Evolutionary conservation across 2,113 vertebrate genomes (phyloP), one percentile per base, ranked within the genome.

Genomic region (Typhlomys cinereus): DNA sequence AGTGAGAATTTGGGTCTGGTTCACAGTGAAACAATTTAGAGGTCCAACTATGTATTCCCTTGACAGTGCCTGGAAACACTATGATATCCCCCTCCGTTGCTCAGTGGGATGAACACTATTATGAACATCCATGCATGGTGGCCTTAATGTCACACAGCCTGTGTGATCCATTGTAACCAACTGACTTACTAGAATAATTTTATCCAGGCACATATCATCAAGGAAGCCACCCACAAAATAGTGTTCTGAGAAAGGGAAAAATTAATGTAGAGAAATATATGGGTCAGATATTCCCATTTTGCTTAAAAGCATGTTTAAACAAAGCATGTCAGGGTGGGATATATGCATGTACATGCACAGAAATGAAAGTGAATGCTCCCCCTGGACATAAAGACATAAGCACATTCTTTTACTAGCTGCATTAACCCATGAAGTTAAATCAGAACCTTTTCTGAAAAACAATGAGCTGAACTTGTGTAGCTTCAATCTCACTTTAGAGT

Each of bases 301-400:
- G 57, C 23, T 62, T 36, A 80, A 59, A 78, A 44, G 31, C 64
- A 71, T 59, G 88, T 78, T 2, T 29, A 57, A 64, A 90, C 74
- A 29, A 7, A 27, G 34, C n/a, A 18, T n/a, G 34, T 70, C 7
- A 34, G 1, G 80, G 9, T 25, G 23, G 34, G 10, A 27, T 8
- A 12, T n/a, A 7, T 3, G 27, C 1, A 4, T 3, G 2, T 3
- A 7, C 3, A 3, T 7, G 12, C 4, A 5, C 31, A 23, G 23
- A 41, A 27, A 52, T 36, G 44, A n/a, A 75, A 7, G 8, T 5
- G 0, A 10, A n/a, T n/a, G n/a, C 36, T 29, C 1, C 54, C 34
- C 17, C 3, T 12, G 11, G 6, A 73, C 50, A 27, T 21, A 48
- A 41, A 78, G 41, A 52, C 10, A 9, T 23, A 11, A 57, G 70